Evolutionary conservation across 2,888 invertebrate species (phyloP), one percentile per base, ranked within the genome.

Genomic region (Cosmorhoe ocellata): DNA sequence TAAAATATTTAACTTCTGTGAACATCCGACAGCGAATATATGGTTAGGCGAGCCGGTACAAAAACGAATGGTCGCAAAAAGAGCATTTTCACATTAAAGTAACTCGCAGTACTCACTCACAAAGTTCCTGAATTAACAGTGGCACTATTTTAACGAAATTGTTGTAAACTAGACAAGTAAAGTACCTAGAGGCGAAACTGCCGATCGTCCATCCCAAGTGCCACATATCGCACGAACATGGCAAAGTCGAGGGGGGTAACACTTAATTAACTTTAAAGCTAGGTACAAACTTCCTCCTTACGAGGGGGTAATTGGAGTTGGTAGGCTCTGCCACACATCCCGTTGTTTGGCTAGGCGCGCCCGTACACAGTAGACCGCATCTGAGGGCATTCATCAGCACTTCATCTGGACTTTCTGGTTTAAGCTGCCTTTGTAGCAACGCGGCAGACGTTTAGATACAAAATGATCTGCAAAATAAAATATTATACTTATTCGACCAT

Each of bases 181-280:
- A n/a, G n/a, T n/a, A n/a, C n/a, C n/a, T n/a, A 64, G 64, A 66
- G 59, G 57, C 59, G 62, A 14, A 67, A 70, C 67, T 74, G 74
- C 66, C 74, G 73, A 76, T 74, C 67, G 71, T 66, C 67, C 63
- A 71, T 63, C 61, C 66, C 62, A 56, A 62, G 67, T 63, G 66
- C 61, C 72, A 76, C 73, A 75, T 72, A 74, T 78, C 71, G 73
- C 60, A 69, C 70, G 69, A 69, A 75, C 74, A 69, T 66, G 68
- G 67, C 59, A 69, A 66, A 72, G 68, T 69, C 63, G 61, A 59
- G 63, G 66, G 66, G 48, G 62, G 42, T 27, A 61, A 74, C 73
- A 76, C 72, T 81, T 83, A 82, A 84, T 84, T 83, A 84, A 82
- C 81, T 84, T 80, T 81, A 80, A 76, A 80, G 76, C 75, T 79